Evolutionary conservation across 2,113 vertebrate genomes (phyloP).

Genomic region (Ailurus styani): DNA sequence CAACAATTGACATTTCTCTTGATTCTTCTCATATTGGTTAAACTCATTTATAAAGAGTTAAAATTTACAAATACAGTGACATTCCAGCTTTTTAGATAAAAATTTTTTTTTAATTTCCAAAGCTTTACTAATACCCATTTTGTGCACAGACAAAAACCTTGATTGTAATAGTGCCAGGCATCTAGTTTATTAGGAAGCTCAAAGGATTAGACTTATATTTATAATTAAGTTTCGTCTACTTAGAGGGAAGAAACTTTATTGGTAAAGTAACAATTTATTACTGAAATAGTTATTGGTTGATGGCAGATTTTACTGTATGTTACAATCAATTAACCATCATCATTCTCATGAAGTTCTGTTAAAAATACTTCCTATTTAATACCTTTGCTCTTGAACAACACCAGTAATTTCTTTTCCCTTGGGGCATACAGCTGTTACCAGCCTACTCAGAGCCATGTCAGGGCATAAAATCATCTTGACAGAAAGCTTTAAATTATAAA

Average conservation of each 20-base stretch:
- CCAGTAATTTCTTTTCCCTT: slow-evolving; percentile 53
- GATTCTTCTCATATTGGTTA: not conserved
- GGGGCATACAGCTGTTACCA: slow-evolving; percentile 54
- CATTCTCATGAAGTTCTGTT: slow-evolving; percentile 18
- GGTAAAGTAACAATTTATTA: not conserved
- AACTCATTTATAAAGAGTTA: not conserved
- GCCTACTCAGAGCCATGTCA: slow-evolving; percentile 56
- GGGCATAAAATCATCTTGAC: slow-evolving; percentile 67
- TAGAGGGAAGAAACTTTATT: not conserved
- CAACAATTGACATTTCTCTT: not conserved
- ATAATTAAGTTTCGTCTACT: slow-evolving; percentile 16
- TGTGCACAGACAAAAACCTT: not conserved
- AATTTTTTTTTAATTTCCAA: not conserved
- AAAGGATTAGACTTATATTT: slow-evolving; percentile 20
- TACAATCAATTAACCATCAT: not conserved
- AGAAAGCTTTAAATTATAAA: slow-evolving; percentile 73
- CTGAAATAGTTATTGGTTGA: not conserved
- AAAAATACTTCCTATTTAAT: slow-evolving; percentile 39
- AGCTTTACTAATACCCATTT: not conserved
- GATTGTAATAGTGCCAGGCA: not conserved
- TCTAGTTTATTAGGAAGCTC: slow-evolving; percentile 36
- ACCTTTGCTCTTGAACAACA: slow-evolving; percentile 47
- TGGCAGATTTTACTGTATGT: not conserved
- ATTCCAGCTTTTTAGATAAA: not conserved
- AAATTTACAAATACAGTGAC: slow-evolving; percentile 20